Evolutionary conservation across 1,140 invertebrate genomes (phyloP).

Genomic region (Dysdera silvatica): DNA sequence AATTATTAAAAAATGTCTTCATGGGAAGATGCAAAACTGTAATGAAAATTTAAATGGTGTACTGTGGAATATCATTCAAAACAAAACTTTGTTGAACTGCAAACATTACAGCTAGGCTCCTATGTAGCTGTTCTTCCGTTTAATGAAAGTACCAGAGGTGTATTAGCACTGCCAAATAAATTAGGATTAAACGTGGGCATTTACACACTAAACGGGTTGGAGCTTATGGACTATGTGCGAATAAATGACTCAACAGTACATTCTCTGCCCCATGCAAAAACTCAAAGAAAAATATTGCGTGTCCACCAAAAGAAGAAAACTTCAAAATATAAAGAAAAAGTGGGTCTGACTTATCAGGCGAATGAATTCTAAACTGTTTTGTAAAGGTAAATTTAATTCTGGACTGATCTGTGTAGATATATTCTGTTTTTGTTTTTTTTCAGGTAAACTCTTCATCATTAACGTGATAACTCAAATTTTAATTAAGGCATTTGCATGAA

Average conservation of each 20-base stretch:
- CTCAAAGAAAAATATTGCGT: background rate
- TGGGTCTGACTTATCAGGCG: background rate
- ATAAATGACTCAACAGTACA: background rate
- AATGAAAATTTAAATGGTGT: slow-evolving; percentile 12
- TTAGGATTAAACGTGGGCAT: background rate
- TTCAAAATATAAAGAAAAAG: background rate
- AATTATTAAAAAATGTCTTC: slow-evolving; percentile 1
- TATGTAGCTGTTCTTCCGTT: slow-evolving; percentile 7
- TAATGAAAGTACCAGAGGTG: background rate
- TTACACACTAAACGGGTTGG: background rate
- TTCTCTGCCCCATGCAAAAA: background rate
- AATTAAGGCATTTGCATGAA: background rate
- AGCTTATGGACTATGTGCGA: background rate
- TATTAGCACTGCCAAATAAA: background rate
- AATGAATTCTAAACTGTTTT: background rate
- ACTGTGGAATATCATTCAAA: slow-evolving; percentile 7
- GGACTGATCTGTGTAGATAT: background rate
- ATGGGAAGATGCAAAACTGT: slow-evolving; percentile 6
- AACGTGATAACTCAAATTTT: background rate
- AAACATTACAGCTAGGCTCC: slow-evolving; percentile 2
- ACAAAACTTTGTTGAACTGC: background rate
- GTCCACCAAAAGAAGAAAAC: background rate
- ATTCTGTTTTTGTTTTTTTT: background rate
- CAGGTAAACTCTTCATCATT: background rate
- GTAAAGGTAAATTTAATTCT: background rate